Base-by-base conservation (phyloP, 2,888 invertebrate species). In the Tiliacea aurago region DNA sequence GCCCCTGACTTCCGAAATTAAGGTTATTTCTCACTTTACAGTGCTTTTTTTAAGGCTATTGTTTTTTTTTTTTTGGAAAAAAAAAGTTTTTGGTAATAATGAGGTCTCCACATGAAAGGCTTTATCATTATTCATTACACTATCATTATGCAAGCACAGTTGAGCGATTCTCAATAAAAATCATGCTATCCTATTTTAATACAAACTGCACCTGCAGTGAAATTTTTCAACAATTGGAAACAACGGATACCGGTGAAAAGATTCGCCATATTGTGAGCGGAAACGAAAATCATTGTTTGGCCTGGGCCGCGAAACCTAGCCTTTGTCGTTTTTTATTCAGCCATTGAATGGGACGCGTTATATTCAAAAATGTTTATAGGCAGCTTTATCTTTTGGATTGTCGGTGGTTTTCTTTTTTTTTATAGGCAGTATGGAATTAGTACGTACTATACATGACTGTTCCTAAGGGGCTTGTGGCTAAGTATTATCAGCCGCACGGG, bases 181-280 rank as follows among this genome's bases (percentile, higher is more conserved):
- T 63, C 62, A 70, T 83, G 37, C 20, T 66, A 68, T 81, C 7
- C 56, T 66, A 69, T 83, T 70, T 78, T 75, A 68, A 70, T 75
- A 79, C 43, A 69, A 82, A 67, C 59, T 78, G 73, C 85, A 83
- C 66, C 61, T 70, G 75, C 70, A 73, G 68, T 73, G 78, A 64
- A 85, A 73, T 69, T 45, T 85, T 86, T 72, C 58, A 78, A 82
- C 77, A 84, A 86, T 88, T 80, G 85, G 78, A 78, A 88, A 82
- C 87, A 82, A 79, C 84, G 86, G 83, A 85, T 85, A 80, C 75
- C 61, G 61, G 80, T 86, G 85, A 81, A 85, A 86, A 86, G 82
- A 83, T 85, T 84, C 90, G 91, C 90, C 93, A 92, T 93, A 90
- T 93, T 93, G 93, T 85, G 78, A 86, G 88, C 93, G 93, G 91